These are phyloP conservation scores for Notechis scutatus DNA, from an alignment of 2,113 vertebrate genomes.

Conservation along the genomic window DNA sequence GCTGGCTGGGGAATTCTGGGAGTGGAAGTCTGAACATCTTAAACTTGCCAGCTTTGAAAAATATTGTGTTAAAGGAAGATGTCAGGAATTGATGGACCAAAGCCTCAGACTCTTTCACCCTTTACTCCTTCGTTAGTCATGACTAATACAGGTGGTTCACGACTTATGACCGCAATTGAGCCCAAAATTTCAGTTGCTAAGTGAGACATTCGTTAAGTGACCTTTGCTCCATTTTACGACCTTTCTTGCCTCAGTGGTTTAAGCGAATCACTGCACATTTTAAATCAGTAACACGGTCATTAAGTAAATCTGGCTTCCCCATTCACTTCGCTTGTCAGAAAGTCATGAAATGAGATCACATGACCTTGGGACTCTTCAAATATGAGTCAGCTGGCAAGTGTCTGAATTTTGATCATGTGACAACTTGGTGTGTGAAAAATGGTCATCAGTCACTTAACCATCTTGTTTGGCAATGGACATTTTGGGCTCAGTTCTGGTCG, in stretches of 20 bases:
- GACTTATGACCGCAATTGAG: not conserved
- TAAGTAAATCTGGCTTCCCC: not conserved
- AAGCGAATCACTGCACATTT: not conserved
- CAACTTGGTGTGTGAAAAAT: too few species aligned
- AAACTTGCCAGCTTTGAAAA: not conserved
- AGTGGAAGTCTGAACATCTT: not conserved
- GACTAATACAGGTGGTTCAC: not conserved
- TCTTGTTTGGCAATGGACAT: not conserved
- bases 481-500: not conserved
- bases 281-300: not conserved
- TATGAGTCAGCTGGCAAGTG: not conserved
- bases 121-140: not conserved
- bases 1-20: too few species aligned
- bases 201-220: not conserved
- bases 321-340: not conserved
- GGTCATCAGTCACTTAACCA: not conserved
- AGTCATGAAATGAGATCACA: not conserved
- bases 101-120: not conserved
- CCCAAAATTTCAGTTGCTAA: not conserved
- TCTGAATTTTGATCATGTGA: not conserved
- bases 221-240: not conserved
- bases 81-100: too few species aligned
- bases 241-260: not conserved
- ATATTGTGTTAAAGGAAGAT: not conserved
- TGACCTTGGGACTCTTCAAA: not conserved